phyloP scores from a whole-genome alignment of 2,888 invertebrate genomes.

The Drosophila infuscata region DNA sequence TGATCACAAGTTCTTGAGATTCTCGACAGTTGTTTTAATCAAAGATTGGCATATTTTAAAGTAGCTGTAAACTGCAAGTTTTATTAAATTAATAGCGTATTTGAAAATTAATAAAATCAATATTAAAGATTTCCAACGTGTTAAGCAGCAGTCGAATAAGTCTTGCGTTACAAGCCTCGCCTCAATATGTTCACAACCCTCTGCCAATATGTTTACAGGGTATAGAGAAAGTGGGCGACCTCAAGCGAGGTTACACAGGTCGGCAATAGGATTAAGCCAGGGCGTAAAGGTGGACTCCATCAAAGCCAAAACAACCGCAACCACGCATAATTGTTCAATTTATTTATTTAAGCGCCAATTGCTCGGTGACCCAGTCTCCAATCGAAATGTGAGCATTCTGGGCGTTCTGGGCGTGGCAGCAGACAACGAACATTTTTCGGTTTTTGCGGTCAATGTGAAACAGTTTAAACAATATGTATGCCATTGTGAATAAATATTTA shows the following conservation, averaged over 20 bases:
- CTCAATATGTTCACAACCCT: background rate
- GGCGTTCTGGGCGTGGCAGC: constrained; percentile 12
- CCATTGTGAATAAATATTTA: constrained; percentile 75
- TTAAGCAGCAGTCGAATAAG: no score
- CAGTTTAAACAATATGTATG: constrained; percentile 74
- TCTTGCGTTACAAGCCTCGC: background rate
- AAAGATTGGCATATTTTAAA: background rate
- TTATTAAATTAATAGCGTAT: background rate
- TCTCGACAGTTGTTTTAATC: background rate
- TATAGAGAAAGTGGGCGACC: constrained; percentile 16
- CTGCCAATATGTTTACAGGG: constrained; percentile 18
- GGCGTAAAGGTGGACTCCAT: constrained; percentile 53
- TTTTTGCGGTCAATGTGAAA: constrained; percentile 74
- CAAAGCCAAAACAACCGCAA: constrained; percentile 79
- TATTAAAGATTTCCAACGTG: background rate
- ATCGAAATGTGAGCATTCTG: background rate
- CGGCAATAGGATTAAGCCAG: constrained; percentile 72
- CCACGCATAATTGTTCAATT: constrained; percentile 79
- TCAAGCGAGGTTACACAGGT: constrained; percentile 31
- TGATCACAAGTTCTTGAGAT: background rate
- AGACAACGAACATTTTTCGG: constrained; percentile 68
- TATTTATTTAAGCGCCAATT: constrained; percentile 76
- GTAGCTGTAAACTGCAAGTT: background rate
- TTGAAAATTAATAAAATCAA: background rate
- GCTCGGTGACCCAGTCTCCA: constrained; percentile 23